phyloP scores from a whole-genome alignment of 2,797 vertebrate genomes.

The Falco columbarius region DNA sequence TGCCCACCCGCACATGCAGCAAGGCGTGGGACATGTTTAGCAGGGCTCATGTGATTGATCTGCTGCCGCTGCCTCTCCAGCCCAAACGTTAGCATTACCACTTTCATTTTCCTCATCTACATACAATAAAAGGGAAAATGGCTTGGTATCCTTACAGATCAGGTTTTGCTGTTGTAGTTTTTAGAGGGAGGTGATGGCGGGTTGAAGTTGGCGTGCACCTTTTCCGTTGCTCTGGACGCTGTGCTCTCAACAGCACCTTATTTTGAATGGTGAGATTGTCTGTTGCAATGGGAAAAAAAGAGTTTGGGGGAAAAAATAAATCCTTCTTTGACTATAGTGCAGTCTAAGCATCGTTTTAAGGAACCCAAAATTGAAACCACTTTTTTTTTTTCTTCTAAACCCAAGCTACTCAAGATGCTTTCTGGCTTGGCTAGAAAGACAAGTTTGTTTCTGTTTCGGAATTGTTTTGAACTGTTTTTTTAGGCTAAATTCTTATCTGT shows the following conservation, averaged over 20 bases:
- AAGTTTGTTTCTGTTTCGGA: neutral
- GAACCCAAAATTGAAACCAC: neutral
- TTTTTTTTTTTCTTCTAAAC: neutral
- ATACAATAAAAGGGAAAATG: neutral
- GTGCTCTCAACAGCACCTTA: neutral
- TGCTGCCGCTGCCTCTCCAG: neutral
- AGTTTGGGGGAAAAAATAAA: neutral
- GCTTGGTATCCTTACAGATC: constrained; percentile 5
- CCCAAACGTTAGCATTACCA: neutral
- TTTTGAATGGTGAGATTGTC: neutral
- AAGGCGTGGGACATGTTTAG: neutral
- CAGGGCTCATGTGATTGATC: neutral
- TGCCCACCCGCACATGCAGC: fast-evolving
- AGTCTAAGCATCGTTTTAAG: neutral
- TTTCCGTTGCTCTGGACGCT: neutral
- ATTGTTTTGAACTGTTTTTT: neutral
- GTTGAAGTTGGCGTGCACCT: neutral
- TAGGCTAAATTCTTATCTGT: neutral
- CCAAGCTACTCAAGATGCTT: neutral
- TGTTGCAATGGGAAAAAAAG: neutral
- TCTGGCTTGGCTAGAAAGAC: constrained; percentile 18
- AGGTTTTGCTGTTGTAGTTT: constrained; percentile 1
- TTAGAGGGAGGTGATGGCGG: neutral
- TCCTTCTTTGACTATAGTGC: neutral
- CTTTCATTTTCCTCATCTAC: constrained; percentile 30